Base-by-base conservation (phyloP, 2,113 vertebrate genomes). In the Grammomys dolichurus region DNA sequence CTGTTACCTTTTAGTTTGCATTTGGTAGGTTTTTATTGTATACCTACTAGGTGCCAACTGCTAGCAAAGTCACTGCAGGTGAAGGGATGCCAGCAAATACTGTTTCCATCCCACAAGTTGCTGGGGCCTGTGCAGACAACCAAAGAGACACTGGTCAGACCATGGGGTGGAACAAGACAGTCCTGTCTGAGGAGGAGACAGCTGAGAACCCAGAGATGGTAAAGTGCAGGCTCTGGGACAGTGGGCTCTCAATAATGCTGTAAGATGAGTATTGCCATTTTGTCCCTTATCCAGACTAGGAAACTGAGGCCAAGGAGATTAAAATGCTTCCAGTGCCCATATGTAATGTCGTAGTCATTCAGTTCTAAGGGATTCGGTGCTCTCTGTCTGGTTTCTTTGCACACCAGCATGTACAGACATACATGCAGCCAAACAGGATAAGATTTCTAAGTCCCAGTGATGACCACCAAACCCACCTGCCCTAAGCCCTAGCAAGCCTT, bases 271-370 rank as follows among this genome's bases (percentile, higher is more conserved):
- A 89, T 26, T 28, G 58, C 9, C 48, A 43, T 7, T 46, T n/a
- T 69, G 22, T 7, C 56, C 72, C 28, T 65, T 70, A 67, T 40
- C 78, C 46, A 88, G 76, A 90, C 46, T 46, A 72, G 89, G 19
- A 93, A 94, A 92, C 28, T 36, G 75, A 90, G 81, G 36, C 43
- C 46, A 77, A 54, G n/a, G 36, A 88, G 65, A 60, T 60, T 73
- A 69, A 58, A 54, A 80, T 43, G 65, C 20, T 77, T 92, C 82
- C 58, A 46, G 40, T 40, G 31, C 40, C 58, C 16, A 65, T 26
- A 31, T n/a, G 1, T 46, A 46, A 46, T 7, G 28, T 43, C 58
- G 17, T 4, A 65, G 40, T 24, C 58, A 63, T 28, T 58, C 24
- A 43, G 14, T 63, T 63, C n/a, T 60, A 65, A 40, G 26, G 58